Evolutionary conservation across 2,797 vertebrate species (phyloP), one percentile per base, ranked within the genome.

Genomic region (Hylomyscus alleni): DNA sequence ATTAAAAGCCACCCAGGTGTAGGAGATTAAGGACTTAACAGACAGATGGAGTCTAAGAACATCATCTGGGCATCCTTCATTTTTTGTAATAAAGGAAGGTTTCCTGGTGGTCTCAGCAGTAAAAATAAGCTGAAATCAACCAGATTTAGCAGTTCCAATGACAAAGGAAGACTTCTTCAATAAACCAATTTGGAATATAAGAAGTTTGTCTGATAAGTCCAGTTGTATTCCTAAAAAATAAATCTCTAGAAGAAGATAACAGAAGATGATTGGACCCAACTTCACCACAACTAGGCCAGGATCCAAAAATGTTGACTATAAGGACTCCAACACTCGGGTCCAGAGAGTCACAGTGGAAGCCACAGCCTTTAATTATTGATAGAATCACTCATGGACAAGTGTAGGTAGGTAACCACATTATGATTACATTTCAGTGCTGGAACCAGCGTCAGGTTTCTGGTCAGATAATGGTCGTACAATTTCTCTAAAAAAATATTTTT

Each of bases 1-100:
- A 85, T 92, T 94, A 96, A 87, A 93, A 93, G 73, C 40, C 58
- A 95, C 84, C 87, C 97, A 97, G 97, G 97, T 97, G 96, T 87
- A 56, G 69, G 84, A 96, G 97, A 97, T 97, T 97, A 98, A 96
- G 90, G 94, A 92, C 14, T 95, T 95, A 94, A 81, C 1, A 2
- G 94, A 54, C 95, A 97, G 94, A 95, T 86, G 95, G 95, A 95
- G 37, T 10, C 93, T 67, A 95, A 91, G 76, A 67, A 87, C 91
- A 92, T 95, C 93, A 93, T 96, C 95, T 96, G 97, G 95, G 78
- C 84, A 90, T 6, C 69, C 77, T 96, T 94, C 94, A 92, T 90
- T 84, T 31, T 95, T 88, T 78, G 77, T 88, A 91, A 97, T 76
- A 92, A 96, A 29, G 62, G 29, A 91, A 95, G 80, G 65, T 83